phyloP scores from a whole-genome alignment of 2,888 invertebrate species.

The Mythimna loreyi region DNA sequence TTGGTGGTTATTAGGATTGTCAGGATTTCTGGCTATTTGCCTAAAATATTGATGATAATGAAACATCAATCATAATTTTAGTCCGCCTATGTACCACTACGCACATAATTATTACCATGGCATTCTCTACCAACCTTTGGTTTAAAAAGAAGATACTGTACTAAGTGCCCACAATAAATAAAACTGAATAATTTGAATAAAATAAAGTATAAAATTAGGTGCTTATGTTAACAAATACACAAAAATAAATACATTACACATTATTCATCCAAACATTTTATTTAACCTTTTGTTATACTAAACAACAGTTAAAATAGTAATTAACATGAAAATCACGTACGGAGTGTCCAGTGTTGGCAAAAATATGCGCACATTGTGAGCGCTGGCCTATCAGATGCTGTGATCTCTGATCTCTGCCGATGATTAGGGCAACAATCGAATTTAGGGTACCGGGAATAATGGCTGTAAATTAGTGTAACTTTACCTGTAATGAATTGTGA shows the following conservation, averaged over 20 bases:
- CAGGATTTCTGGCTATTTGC: neutral
- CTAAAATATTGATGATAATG: too few species aligned
- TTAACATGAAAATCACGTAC: slow-evolving; percentile 51
- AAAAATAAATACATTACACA: too few species aligned
- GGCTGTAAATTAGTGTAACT: neutral
- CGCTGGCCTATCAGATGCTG: slow-evolving; percentile 27
- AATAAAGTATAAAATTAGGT: too few species aligned
- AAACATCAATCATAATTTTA: too few species aligned
- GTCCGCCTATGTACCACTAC: too few species aligned
- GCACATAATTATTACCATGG: too few species aligned
- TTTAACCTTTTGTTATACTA: slow-evolving; percentile 13
- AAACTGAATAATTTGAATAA: too few species aligned
- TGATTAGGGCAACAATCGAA: slow-evolving; percentile 17
- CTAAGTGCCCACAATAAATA: too few species aligned
- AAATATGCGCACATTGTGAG: slow-evolving; percentile 48
- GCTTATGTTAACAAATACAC: too few species aligned
- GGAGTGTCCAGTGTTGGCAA: slow-evolving; percentile 40
- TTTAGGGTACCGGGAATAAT: neutral
- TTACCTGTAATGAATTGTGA: neutral
- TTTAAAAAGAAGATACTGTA: too few species aligned
- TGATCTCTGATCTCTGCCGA: slow-evolving; percentile 37
- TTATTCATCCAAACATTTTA: slow-evolving; percentile 23
- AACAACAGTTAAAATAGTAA: slow-evolving; percentile 44
- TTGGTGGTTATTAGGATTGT: too few species aligned
- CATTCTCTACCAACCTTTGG: too few species aligned